Evolutionary conservation across 2,113 vertebrate species (phyloP).

Genomic region (Connochaetes taurinus): DNA sequence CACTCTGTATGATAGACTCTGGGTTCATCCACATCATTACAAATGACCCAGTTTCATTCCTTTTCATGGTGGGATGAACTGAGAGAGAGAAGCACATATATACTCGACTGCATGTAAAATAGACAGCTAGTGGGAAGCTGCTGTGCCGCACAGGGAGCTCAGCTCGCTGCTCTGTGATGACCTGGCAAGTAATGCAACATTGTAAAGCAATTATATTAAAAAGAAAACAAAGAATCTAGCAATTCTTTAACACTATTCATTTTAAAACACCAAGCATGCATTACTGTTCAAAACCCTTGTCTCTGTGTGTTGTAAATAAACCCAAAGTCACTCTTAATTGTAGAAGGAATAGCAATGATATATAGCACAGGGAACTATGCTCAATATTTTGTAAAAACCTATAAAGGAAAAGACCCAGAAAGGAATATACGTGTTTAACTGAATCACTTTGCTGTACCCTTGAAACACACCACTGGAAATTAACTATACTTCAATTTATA

Average conservation of each 20-base stretch:
- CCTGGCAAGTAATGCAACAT: background rate
- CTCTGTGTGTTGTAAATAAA: background rate
- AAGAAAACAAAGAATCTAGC: background rate
- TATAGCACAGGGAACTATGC: background rate
- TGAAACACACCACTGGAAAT: background rate
- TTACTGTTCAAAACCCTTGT: background rate
- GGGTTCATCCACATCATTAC: background rate
- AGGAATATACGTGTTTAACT: background rate
- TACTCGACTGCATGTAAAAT: background rate
- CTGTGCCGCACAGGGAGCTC: background rate
- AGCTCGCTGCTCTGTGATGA: background rate
- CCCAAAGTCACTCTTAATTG: background rate
- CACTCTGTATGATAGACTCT: background rate
- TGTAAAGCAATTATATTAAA: too few species aligned
- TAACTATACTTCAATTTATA: background rate
- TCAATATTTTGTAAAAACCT: background rate
- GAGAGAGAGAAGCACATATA: background rate
- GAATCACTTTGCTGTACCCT: background rate
- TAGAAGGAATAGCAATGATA: background rate
- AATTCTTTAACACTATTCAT: background rate
- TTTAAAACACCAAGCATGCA: background rate
- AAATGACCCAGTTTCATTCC: background rate
- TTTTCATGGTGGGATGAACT: background rate
- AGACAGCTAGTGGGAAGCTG: background rate
- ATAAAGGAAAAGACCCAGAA: background rate